A percentile compares a stretch with the other conserved stretches of the same genome.
phyloP scores from a whole-genome alignment of 2,113 vertebrate genomes.

The Gobiocypris rarus region DNA sequence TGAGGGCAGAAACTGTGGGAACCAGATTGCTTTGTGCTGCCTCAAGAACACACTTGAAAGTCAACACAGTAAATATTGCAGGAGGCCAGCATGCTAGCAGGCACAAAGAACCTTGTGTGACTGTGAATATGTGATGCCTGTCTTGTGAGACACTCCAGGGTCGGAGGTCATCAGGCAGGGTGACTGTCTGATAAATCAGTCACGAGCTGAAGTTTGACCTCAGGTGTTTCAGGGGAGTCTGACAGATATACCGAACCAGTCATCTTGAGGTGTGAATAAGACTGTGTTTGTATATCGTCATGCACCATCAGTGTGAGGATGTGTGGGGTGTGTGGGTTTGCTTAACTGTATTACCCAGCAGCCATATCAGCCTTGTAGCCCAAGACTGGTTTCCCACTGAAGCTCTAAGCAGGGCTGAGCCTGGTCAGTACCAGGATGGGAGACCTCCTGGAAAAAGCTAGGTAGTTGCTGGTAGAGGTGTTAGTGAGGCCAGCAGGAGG shows the following conservation, averaged over 20 bases:
- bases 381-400: too few relatives aligned
- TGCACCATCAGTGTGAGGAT: not conserved
- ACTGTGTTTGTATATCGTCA: conserved; percentile 14
- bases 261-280: conserved; percentile 5
- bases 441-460: too few relatives aligned
- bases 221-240: not conserved
- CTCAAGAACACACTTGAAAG: conserved; percentile 37
- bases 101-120: not conserved
- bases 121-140: not conserved
- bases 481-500: too few relatives aligned
- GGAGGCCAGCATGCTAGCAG: not conserved
- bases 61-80: conserved; percentile 31
- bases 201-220: not conserved
- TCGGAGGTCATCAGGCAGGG: conserved; percentile 20
- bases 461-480: too few relatives aligned
- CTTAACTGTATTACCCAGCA: too few relatives aligned
- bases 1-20: not conserved
- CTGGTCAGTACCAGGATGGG: too few relatives aligned
- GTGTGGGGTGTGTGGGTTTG: too few relatives aligned
- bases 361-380: too few relatives aligned
- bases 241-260: not conserved
- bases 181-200: not conserved
- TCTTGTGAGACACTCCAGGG: conserved; percentile 14
- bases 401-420: too few relatives aligned
- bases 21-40: conserved; percentile 5